These are phyloP conservation scores for Phoxinus dragarum DNA, from an alignment of 2,797 vertebrate genomes.

Conservation along the genomic window DNA sequence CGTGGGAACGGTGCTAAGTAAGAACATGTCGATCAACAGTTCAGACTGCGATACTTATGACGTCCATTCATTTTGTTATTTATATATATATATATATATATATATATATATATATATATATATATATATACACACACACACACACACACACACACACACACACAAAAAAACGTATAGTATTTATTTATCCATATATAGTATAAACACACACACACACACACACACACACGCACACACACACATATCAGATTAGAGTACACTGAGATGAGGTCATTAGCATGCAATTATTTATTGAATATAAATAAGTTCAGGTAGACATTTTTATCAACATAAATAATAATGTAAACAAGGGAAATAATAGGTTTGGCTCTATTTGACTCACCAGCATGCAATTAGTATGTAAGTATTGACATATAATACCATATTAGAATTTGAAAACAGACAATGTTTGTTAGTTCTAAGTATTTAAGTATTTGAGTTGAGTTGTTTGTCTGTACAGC, in stretches of 20 bases:
- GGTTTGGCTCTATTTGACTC: not conserved
- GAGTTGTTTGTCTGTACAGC: not conserved
- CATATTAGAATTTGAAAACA: not conserved
- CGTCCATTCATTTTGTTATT: not conserved
- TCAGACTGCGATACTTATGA: not conserved
- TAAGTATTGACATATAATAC: not conserved
- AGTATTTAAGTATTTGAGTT: not conserved
- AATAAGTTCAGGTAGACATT: no score
- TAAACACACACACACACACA: no score
- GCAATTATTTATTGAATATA: no score
- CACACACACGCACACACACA: no score
- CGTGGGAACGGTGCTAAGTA: constrained; percentile 69
- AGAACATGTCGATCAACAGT: not conserved
- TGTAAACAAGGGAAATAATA: not conserved
- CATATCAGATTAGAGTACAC: no score
- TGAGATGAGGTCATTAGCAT: no score
- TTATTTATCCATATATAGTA: no score
- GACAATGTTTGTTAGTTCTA: not conserved
- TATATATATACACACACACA: no score
- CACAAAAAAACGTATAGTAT: no score
- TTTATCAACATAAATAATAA: no score
- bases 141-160: no score
- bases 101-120: no score
- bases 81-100: not conserved
- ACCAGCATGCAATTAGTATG: not conserved